phyloP scores from a whole-genome alignment of 1,140 invertebrate species.

The Mylabris phalerata region DNA sequence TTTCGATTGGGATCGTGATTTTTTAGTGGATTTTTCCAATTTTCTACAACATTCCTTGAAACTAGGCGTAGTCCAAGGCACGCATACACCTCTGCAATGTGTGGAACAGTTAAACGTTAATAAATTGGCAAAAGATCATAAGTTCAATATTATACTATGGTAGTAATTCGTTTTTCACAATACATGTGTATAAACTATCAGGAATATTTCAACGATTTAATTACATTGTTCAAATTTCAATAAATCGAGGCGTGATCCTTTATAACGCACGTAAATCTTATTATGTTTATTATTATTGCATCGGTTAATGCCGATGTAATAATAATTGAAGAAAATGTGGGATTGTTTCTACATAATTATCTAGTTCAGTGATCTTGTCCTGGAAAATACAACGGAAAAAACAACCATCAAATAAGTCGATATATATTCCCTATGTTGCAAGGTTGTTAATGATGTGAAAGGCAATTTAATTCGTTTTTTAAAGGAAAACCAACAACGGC shows the following conservation, averaged over 20 bases:
- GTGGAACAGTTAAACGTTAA: conserved; percentile 19
- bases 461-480: no score
- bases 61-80: conserved; percentile 16
- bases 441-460: no score
- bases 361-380: conserved; percentile 15
- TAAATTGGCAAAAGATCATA: conserved; percentile 19
- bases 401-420: no score
- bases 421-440: no score
- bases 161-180: not conserved
- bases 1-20: conserved; percentile 29
- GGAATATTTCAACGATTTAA: conserved; percentile 9
- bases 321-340: not conserved
- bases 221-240: conserved; percentile 17
- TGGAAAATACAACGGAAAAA: no score
- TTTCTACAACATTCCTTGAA: conserved; percentile 21
- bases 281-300: no score
- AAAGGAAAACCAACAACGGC: no score
- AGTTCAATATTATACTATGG: conserved; percentile 7
- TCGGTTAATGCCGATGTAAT: no score
- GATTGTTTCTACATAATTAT: conserved; percentile 13
- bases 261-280: no score
- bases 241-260: not conserved
- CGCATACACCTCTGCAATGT: no score
- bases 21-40: conserved; percentile 21
- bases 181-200: not conserved